Percentiles rank a stretch among this genome's conserved stretches.
These are phyloP conservation scores for Aradophagus sp. DNA, from an alignment of 1,140 invertebrate genomes.

Conservation along the genomic window DNA sequence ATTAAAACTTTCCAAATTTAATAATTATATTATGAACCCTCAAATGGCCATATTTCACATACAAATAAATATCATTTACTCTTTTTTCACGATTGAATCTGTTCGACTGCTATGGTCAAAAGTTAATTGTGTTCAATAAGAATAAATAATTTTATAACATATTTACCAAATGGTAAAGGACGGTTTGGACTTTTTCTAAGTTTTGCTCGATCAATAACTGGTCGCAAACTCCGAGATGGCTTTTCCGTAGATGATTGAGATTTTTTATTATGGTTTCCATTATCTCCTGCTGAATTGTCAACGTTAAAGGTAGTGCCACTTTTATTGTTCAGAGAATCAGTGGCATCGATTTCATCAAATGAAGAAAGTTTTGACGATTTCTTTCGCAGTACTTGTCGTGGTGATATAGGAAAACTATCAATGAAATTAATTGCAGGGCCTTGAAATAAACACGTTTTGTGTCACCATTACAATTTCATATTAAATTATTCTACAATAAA, in stretches of 20 bases:
- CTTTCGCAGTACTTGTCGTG: conserved; percentile 64
- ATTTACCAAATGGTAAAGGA: conserved; percentile 70
- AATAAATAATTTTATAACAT: conserved; percentile 6
- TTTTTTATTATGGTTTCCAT: conserved; percentile 56
- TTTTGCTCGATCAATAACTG: conserved; percentile 75
- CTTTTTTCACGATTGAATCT: too few species aligned
- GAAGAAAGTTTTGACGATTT: conserved; percentile 58
- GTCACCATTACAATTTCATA: too few species aligned
- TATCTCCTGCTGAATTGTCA: too few species aligned
- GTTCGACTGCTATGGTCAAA: too few species aligned
- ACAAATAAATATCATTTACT: too few species aligned
- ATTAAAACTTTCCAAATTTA: neutral
- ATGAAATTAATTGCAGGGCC: conserved; percentile 75
- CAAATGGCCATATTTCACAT: neutral
- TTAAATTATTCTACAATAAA: too few species aligned
- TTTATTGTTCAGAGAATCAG: conserved; percentile 23
- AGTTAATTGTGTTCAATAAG: too few species aligned
- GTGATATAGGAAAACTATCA: conserved; percentile 70
- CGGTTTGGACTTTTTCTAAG: conserved; percentile 73
- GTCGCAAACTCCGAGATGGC: conserved; percentile 51
- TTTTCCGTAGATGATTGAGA: conserved; percentile 42
- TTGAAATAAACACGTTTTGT: too few species aligned
- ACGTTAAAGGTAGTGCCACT: conserved; percentile 10
- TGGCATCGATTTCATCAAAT: conserved; percentile 34
- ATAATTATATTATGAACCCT: neutral